A percentile compares a stretch with the other conserved stretches of the same genome.
Conservation (phyloP, 1,140 invertebrate genomes). For the Papilio glaucus region DNA sequence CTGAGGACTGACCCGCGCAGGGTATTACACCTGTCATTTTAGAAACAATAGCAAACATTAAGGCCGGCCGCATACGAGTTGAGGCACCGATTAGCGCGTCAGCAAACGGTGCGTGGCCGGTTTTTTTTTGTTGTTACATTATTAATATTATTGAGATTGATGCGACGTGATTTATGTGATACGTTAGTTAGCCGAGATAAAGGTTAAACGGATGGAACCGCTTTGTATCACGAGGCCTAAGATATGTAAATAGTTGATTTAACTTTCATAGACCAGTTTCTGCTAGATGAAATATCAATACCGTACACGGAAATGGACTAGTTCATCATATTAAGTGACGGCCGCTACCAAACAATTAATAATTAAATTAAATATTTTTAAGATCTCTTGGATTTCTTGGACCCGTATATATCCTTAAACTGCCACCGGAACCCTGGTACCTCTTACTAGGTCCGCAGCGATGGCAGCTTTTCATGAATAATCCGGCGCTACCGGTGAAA, state of each 20-base stretch:
- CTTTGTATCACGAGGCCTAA: not conserved
- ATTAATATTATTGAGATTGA: slow-evolving; percentile 23
- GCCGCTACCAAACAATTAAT: too few species aligned
- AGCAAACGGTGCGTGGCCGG: slow-evolving; percentile 35
- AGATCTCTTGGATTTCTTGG: too few species aligned
- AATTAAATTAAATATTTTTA: too few species aligned
- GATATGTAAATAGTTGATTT: not conserved
- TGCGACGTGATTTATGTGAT: not conserved
- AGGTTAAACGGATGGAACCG: slow-evolving; percentile 10
- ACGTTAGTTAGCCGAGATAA: not conserved
- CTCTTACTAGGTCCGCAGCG: too few species aligned
- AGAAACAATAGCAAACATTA: slow-evolving; percentile 71
- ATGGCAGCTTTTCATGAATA: too few species aligned
- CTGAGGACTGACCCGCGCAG: slow-evolving; percentile 61
- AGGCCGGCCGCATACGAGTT: slow-evolving; percentile 46
- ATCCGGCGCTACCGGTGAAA: too few species aligned
- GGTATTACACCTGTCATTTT: slow-evolving; percentile 63
- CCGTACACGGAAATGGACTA: too few species aligned
- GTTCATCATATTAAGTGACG: too few species aligned
- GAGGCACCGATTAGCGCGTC: slow-evolving; percentile 47
- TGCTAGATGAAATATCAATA: too few species aligned
- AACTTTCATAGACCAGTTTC: not conserved
- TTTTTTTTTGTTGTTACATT: slow-evolving; percentile 29
- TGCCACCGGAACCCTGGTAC: too few species aligned
- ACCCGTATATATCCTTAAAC: too few species aligned